Base-by-base conservation (phyloP, 2,113 vertebrate genomes). In the Hyperopisus bebe region DNA sequence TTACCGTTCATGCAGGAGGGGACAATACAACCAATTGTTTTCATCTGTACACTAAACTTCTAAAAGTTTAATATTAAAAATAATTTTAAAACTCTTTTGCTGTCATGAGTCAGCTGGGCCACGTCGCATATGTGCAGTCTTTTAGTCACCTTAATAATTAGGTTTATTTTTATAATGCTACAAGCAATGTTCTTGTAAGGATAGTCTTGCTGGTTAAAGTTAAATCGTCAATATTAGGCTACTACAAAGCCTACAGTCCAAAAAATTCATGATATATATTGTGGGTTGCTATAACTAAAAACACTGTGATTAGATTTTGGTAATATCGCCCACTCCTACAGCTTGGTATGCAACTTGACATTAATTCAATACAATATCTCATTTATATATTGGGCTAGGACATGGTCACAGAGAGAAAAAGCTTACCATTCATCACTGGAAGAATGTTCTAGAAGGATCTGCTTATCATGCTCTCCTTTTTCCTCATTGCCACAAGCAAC, bases 391-490 rank as follows among this genome's bases (percentile, higher is more conserved):
- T 11, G 19, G 3, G n/a, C 4, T 13, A 35, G 90, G 7, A 51
- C 15, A 10, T 80, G 44, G 31, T 42, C n/a, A 55, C 27, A 55
- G 24, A 19, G 48, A 74, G 3, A 50, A 3, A 44, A 21, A 55
- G 92, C 95, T 46, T 88, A 96, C 95, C 93, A 92, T 90, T 93
- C 91, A 48, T 87, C 90, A 35, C 92, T 92, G 27, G 88, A 39
- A 3, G 93, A 87, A 31, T 66, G n/a, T 48, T 48, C 13, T 42
- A 27, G 27, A 70, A 70, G n/a, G 62, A 19, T 53, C 13, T 91
- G 83, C 88, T 87, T 89, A 31, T 90, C 90, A 17, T 87, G 70
- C 70, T 92, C 91, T 31, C 2, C 90, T 44, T 51, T 90, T 77
- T 94, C 91, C 89, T 91, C 66, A 66, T 90, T 89, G 47, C 48